Conservation (phyloP, 2,888 invertebrate species). For the Amblyjoppa proteus region DNA sequence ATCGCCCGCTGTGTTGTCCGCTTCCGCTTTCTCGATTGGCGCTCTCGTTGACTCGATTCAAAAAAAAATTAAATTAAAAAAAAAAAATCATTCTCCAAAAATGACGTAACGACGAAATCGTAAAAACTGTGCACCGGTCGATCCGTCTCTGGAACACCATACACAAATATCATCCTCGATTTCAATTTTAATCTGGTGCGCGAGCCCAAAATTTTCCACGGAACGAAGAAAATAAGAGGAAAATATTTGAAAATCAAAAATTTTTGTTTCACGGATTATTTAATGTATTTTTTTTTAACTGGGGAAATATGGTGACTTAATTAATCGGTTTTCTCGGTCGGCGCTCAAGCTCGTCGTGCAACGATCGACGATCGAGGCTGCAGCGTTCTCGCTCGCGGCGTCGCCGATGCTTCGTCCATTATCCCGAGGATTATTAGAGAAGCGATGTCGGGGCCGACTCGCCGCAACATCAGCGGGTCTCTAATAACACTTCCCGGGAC, state of each 20-base stretch:
- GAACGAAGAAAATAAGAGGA: neutral
- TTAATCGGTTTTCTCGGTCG: conserved; percentile 15
- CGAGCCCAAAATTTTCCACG: neutral
- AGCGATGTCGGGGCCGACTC: conserved; percentile 11
- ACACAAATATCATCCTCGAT: neutral
- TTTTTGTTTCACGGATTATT: neutral
- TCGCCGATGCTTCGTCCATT: conserved; percentile 28
- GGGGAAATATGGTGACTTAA: conserved; percentile 10
- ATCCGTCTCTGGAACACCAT: too few relatives aligned
- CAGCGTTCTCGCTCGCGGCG: conserved; percentile 21
- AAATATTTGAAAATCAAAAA: neutral
- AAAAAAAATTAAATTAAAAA: neutral
- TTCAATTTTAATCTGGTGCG: neutral
- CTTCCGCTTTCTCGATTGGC: neutral
- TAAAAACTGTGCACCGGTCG: too few relatives aligned
- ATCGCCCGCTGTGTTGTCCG: conserved; percentile 45
- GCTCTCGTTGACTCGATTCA: neutral
- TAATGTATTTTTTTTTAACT: neutral
- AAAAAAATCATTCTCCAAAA: neutral
- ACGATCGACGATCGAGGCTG: conserved; percentile 35
- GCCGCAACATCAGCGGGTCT: conserved; percentile 39
- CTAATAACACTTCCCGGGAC: conserved; percentile 41
- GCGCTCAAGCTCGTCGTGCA: neutral
- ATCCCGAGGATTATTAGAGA: conserved; percentile 41
- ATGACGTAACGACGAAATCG: neutral